Conservation (phyloP, 2,888 invertebrate genomes). For the Halictus quadricinctus region DNA sequence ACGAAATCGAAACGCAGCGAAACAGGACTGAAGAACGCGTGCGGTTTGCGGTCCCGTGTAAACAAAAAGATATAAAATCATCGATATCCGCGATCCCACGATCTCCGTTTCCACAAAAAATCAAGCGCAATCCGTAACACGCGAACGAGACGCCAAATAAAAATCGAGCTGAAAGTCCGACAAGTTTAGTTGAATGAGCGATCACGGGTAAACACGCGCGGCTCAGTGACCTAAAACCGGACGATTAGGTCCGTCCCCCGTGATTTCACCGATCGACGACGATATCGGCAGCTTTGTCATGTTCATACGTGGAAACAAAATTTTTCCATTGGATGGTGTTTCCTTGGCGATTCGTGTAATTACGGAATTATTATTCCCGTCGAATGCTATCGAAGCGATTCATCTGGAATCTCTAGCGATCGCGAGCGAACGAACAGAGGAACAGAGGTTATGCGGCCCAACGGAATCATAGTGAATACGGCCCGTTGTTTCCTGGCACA, state of each 20-base stretch:
- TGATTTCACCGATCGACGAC: slow-evolving; percentile 2
- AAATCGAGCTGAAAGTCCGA: background rate
- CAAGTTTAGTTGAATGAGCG: background rate
- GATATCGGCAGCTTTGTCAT: background rate
- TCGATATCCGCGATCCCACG: slow-evolving; percentile 18
- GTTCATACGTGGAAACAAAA: background rate
- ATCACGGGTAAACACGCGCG: background rate
- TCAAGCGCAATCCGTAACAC: background rate
- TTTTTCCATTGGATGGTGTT: slow-evolving; percentile 32
- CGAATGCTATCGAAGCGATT: slow-evolving; percentile 6
- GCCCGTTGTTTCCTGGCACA: slow-evolving; percentile 56
- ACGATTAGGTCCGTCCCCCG: background rate
- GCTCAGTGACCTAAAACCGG: background rate
- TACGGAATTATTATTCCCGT: slow-evolving; percentile 38
- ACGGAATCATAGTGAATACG: slow-evolving; percentile 46
- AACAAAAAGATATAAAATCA: background rate
- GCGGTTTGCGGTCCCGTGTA: background rate
- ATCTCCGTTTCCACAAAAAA: slow-evolving; percentile 7
- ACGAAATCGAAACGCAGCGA: background rate
- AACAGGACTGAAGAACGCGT: background rate
- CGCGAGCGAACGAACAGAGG: slow-evolving; percentile 17
- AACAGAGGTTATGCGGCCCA: slow-evolving; percentile 23
- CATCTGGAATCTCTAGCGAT: slow-evolving; percentile 40
- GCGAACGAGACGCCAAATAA: slow-evolving; percentile 27
- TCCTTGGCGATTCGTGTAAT: slow-evolving; percentile 33